Evolutionary conservation across 2,113 vertebrate species (phyloP).

Genomic region (Dicentrarchus labrax): DNA sequence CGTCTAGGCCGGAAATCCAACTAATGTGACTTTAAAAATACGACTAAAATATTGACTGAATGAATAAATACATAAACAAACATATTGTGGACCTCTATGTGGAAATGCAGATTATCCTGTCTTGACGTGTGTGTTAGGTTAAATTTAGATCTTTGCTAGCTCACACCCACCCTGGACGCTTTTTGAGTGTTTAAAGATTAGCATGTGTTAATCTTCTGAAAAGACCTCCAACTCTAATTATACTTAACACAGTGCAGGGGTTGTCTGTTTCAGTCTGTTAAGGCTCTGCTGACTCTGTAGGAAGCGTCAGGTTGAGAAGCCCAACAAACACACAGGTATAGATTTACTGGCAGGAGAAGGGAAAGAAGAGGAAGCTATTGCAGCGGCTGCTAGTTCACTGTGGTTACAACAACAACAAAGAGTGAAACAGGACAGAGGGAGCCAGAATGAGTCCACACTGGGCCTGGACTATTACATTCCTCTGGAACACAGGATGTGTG

Average conservation of each 20-base stretch:
- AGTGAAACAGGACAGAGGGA: conserved; percentile 83
- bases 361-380: conserved; percentile 69
- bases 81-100: neutral
- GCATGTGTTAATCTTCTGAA: conserved; percentile 63
- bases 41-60: neutral
- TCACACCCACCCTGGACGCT: conserved; percentile 23
- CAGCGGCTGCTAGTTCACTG: conserved; percentile 63
- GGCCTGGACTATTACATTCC: conserved; percentile 57
- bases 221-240: conserved; percentile 61
- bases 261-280: conserved; percentile 88
- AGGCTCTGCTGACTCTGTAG: conserved; percentile 84
- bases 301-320: conserved; percentile 80
- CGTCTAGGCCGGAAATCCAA: conserved; percentile 5
- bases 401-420: conserved; percentile 66
- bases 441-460: conserved; percentile 74
- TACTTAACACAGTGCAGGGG: conserved; percentile 64
- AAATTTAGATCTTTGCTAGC: conserved; percentile 58
- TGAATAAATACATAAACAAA: neutral
- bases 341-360: conserved; percentile 68
- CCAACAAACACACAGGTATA: conserved; percentile 79
- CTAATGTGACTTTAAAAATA: neutral
- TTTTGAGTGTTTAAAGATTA: conserved; percentile 61
- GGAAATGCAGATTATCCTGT: conserved; percentile 32
- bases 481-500: conserved; percentile 60
- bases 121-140: conserved; percentile 20